Conservation (phyloP, 2,888 invertebrate species). For the Ophioninae sp. region DNA sequence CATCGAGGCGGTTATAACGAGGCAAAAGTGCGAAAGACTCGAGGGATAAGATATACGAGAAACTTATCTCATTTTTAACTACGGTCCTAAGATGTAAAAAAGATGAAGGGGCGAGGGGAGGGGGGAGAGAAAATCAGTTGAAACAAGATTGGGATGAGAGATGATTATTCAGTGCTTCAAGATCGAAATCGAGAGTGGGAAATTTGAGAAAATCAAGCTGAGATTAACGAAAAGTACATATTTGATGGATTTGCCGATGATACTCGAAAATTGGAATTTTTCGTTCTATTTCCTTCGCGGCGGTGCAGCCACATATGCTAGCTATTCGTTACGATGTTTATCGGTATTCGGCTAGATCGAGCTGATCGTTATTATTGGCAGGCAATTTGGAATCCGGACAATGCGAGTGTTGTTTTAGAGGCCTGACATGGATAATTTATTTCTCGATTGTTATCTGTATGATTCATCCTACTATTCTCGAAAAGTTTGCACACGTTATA, state of each 20-base stretch:
- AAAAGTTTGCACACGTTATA: conserved; percentile 23
- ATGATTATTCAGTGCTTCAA: background rate
- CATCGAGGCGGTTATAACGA: background rate
- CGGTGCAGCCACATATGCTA: background rate
- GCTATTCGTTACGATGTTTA: background rate
- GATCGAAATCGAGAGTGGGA: background rate
- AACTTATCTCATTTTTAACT: conserved; percentile 1
- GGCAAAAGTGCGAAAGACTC: background rate
- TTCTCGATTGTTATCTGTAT: conserved; percentile 19
- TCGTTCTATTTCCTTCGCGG: background rate
- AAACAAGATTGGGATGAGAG: too few species aligned
- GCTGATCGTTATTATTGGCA: conserved; percentile 57
- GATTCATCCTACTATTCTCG: conserved; percentile 24
- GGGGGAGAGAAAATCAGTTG: too few species aligned
- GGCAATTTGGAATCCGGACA: conserved; percentile 22
- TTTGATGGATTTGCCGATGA: too few species aligned
- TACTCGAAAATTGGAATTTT: too few species aligned
- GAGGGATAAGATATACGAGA: background rate
- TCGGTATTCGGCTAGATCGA: background rate
- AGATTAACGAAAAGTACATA: conserved; percentile 2
- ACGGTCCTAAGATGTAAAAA: background rate
- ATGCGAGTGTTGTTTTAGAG: conserved; percentile 36
- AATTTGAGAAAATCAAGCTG: background rate
- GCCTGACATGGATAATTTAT: conserved; percentile 27
- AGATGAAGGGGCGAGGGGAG: background rate